Evolutionary conservation across 2,797 vertebrate genomes (phyloP), one percentile per base, ranked within the genome.

Genomic region (Australoheros facetus): DNA sequence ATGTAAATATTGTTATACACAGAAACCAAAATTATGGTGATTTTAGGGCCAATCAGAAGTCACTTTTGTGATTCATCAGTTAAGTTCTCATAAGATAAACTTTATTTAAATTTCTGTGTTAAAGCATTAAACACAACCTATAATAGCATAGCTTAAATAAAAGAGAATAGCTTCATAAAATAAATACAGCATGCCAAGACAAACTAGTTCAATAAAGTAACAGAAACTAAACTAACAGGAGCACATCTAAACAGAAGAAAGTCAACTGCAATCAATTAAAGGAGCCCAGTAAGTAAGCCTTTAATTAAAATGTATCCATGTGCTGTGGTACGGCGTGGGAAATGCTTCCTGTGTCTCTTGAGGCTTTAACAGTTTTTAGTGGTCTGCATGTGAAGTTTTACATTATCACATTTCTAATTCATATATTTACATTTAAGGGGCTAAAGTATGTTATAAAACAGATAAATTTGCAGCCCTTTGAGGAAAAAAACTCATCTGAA

Each of bases 281-380:
- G 42, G 62, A 51, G 23, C 26, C 48, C 23, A 69, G 16, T 48
- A 17, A 17, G 23, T 66, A 23, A 66, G 19, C 23, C 26, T 48
- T 14, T 48, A 66, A 28, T 48, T 48, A 28, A 45, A 23, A 12
- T 48, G 1, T 6, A 0, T 64, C 2, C 0, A 5, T 64, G 39
- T 64, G 9, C 1, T 45, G 60, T 64, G 39, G 37, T 64, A 19
- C 17, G 17, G 21, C 9, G 39, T 19, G 9, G 16, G 45, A 28
- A 66, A 3, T 39, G 26, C 45, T 64, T 45, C 42, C 4, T 45
- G 60, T 45, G 0, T 64, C 4, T 64, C 37, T 64, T 8, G 1
- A 45, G 37, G 0, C 21, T 45, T 45, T 64, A 17, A 64, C 21
- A 45, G 1, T 48, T 48, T 48, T 48, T 28, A 6, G 23, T 48